Percentiles rank a stretch among this genome's conserved stretches.
phyloP scores from a whole-genome alignment of 23 tunicate genomes.

The Botrylloides violaceus region DNA sequence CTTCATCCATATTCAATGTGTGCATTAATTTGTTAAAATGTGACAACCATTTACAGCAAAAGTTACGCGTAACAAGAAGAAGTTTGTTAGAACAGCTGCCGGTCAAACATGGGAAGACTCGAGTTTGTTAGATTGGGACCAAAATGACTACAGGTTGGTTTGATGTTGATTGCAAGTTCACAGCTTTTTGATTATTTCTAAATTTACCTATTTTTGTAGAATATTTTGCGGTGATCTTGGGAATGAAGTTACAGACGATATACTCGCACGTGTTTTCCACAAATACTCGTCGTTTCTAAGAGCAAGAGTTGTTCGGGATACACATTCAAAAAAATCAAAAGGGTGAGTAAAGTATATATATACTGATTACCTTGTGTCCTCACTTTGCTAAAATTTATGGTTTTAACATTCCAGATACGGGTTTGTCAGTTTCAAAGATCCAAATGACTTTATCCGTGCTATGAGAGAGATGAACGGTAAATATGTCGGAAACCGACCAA shows the following conservation, averaged over 20 bases:
- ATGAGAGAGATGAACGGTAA: constrained; percentile 97
- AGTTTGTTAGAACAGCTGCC: constrained; percentile 77
- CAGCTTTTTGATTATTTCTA: no score
- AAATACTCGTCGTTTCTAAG: constrained; percentile 86
- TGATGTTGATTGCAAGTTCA: no score
- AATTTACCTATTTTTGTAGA: constrained; percentile 29
- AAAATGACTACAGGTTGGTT: constrained; percentile 78
- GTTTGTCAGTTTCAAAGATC: constrained; percentile 88
- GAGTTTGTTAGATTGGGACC: constrained; percentile 77
- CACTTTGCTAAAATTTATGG: no score
- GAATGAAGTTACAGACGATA: constrained; percentile 95
- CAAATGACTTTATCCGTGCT: constrained; percentile 88
- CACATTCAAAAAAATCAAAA: constrained; percentile 65
- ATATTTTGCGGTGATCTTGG: constrained; percentile 97
- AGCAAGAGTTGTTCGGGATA: constrained; percentile 88
- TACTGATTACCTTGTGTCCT: no score
- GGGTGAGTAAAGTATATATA: constrained; percentile 31
- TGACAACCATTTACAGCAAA: neutral
- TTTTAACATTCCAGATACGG: constrained; percentile 55
- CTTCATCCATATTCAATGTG: constrained; percentile 8
- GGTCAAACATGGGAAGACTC: constrained; percentile 92
- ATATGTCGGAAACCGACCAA: constrained; percentile 97
- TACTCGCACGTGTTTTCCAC: constrained; percentile 69
- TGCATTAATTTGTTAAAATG: neutral
- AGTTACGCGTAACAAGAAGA: constrained; percentile 31